Evolutionary conservation across 2,888 invertebrate genomes (phyloP), one percentile per base, ranked within the genome.

Genomic region (Cantharis flavilabris): DNA sequence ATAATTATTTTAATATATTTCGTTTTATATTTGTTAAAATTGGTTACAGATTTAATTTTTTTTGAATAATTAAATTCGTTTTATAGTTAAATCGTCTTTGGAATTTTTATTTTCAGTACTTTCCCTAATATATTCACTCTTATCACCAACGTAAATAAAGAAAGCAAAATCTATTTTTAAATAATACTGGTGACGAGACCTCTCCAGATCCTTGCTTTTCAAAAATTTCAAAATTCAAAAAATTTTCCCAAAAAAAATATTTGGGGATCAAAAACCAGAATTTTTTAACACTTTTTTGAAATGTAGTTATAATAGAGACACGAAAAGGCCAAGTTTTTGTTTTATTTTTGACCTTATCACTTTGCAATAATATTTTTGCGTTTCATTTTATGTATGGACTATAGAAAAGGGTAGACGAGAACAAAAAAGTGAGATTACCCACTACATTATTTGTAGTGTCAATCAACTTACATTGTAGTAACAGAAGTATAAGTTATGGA

Each of bases 21-120:
- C 26, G 3, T 67, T 67, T 67, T 67, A 67, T 67, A 67, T 67
- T 67, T 67, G 65, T 67, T 67, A 23, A 13, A 18, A 67, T 67
- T 67, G 65, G 65, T 67, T 67, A 67, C 65, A 67, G 26, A 67
- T 67, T 67, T 67, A 67, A 67, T 16, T 67, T 67, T 67, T 30
- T 65, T 67, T 20, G 2, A 23, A 26, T 67, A n/a, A 67, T 26
- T 26, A 67, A 67, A 23, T 67, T 67, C 26, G 23, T 67, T 67
- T 67, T 67, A 67, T 23, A 67, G 26, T 67, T 23, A 67, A 49
- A 49, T 49, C n/a, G 49, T 49, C 49, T 49, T n/a, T 49, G 2
- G 3, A 49, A 49, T 49, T 49, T 33, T 13, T 49, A 49, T 49
- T 49, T 49, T 49, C 33, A 49, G 7, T 49, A 7, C n/a, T n/a